A percentile compares a stretch with the other conserved stretches of the same genome.
Conservation (phyloP, 2,113 vertebrate genomes). For the Epinephelus lanceolatus region DNA sequence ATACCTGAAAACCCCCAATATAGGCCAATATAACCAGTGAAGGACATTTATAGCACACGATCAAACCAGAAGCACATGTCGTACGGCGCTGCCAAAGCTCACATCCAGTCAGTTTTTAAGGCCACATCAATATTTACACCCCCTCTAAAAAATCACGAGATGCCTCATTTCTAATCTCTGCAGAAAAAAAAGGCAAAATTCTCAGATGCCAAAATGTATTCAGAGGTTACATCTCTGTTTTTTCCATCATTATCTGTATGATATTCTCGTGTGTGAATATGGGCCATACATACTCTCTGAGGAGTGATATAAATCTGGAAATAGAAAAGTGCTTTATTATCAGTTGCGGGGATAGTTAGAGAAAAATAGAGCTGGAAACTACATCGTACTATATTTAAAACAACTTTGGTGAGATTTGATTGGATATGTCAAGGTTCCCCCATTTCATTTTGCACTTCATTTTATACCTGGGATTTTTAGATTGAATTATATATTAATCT, state of each 20-base stretch:
- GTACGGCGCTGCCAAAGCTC: background rate
- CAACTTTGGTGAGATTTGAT: background rate
- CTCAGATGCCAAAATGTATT: background rate
- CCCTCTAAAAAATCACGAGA: conserved; percentile 11
- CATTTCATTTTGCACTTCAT: conserved; percentile 35
- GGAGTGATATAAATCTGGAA: background rate
- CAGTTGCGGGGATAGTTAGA: background rate
- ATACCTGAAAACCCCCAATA: background rate
- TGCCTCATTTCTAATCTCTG: background rate
- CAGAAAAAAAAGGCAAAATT: background rate
- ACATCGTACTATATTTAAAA: background rate
- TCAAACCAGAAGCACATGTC: background rate
- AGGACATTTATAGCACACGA: conserved; percentile 3
- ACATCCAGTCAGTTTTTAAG: conserved; percentile 12
- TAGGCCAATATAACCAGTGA: background rate
- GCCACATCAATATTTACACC: background rate
- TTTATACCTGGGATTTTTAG: conserved; percentile 28
- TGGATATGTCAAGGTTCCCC: background rate
- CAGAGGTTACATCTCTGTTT: background rate
- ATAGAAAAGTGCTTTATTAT: background rate
- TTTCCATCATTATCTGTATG: background rate
- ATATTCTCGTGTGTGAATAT: background rate
- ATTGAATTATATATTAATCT: conserved; percentile 41
- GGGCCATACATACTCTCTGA: background rate
- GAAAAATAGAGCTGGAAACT: conserved; percentile 1